Base-by-base conservation (phyloP, 2,113 vertebrate genomes). In the Daubentonia madagascariensis region DNA sequence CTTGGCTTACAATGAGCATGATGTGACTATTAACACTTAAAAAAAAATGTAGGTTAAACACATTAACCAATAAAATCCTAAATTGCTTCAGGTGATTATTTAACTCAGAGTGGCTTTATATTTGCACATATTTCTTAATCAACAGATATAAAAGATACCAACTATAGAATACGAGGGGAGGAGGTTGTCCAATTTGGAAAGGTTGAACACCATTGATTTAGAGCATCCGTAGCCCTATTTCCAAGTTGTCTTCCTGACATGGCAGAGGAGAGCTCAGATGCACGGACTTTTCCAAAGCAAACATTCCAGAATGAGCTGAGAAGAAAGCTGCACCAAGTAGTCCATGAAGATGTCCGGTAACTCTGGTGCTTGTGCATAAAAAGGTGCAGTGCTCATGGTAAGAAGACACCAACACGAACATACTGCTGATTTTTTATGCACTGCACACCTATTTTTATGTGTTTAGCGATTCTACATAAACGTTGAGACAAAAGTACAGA, bases 341-440 rank as follows among this genome's bases (percentile, higher is more conserved):
- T 8, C 40, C 2, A 1, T 1, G 48, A 40, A 83, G 23, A 57
- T 0, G 3, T 30, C 43, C 9, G 1, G 20, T 0, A 3, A 10
- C 61, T 30, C 25, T 0, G 25, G 3, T 16, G 14, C 8, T 2
- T 8, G 20, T 9, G 16, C 8, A 8, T 18, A 7, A n/a, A 18
- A 18, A 30, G 12, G 4, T 0, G 1, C 13, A 0, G 3, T 7
- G 17, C 75, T 43, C 16, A 0, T 1, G 16, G 50, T 0, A 16
- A 25, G 5, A 1, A 16, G 68, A 10, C 54, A 32, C 0, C 1
- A 18, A 23, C 37, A 45, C 1, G 1, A 1, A 16, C 10, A 8
- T 0, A 0, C 0, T 0, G 8, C 35, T 2, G 0, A 0, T 20
- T 20, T 35, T 28, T 22, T 20, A 20, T 0, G 32, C 22, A 2